Conservation (phyloP, 2,113 vertebrate species). For the Sprattus sprattus region DNA sequence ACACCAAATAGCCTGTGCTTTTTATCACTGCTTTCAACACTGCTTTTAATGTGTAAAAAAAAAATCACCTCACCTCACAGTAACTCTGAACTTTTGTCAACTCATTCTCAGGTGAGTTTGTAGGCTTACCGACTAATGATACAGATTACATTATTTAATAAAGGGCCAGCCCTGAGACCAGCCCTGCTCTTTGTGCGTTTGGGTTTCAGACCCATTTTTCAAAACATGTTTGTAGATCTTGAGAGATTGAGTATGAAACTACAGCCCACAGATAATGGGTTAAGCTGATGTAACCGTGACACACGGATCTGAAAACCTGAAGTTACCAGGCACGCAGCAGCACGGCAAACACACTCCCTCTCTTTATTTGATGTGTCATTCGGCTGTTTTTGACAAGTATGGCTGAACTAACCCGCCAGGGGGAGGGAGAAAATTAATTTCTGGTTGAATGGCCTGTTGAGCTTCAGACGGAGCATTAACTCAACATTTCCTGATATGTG, state of each 20-base stretch:
- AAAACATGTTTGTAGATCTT: conserved; percentile 22
- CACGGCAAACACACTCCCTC: conserved; percentile 74
- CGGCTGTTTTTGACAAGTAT: conserved; percentile 74
- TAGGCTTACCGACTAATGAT: background rate
- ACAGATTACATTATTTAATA: conserved; percentile 14
- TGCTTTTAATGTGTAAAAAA: background rate
- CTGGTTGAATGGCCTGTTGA: conserved; percentile 45
- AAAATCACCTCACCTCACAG: background rate
- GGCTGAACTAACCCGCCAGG: conserved; percentile 44
- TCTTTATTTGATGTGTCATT: conserved; percentile 72
- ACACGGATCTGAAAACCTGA: conserved; percentile 34
- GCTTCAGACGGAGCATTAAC: conserved; percentile 16
- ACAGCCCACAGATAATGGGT: conserved; percentile 27
- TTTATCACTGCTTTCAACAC: background rate
- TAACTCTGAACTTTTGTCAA: background rate
- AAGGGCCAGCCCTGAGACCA: background rate
- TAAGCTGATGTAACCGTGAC: conserved; percentile 34
- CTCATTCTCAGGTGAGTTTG: background rate
- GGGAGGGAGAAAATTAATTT: conserved; percentile 41
- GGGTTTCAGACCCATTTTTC: conserved; percentile 11
- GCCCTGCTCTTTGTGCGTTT: background rate
- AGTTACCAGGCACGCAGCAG: conserved; percentile 72
- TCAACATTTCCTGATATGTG: conserved; percentile 18
- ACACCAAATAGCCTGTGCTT: background rate
- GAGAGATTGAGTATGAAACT: conserved; percentile 25